Conservation (phyloP, 30 jellyfish, hydroid and myxozoan genomes). For the Nemopilema nomurai region DNA sequence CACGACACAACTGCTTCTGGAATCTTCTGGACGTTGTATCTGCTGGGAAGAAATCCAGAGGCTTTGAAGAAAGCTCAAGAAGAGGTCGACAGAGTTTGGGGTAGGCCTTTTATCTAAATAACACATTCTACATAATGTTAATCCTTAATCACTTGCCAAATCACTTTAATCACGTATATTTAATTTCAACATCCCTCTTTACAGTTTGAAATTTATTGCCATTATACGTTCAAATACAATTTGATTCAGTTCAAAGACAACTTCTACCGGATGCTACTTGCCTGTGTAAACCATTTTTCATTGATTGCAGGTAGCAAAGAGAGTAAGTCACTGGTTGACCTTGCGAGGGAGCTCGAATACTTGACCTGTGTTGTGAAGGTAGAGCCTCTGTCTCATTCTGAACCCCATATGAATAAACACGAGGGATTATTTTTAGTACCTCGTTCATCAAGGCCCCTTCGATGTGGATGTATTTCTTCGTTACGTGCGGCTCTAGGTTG, state of each 20-base stretch:
- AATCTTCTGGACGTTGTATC: slow-evolving; percentile 66
- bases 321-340: slow-evolving; percentile 19
- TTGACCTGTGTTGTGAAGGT: slow-evolving; percentile 52
- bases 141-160: neutral
- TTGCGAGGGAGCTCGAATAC: slow-evolving; percentile 37
- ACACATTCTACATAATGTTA: neutral
- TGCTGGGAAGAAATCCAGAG: slow-evolving; percentile 82
- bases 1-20: slow-evolving; percentile 96
- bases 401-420: no score
- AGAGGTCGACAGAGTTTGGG: slow-evolving; percentile 71
- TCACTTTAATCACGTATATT: no score
- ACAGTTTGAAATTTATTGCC: no score
- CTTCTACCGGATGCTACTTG: no score
- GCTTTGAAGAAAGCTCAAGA: slow-evolving; percentile 74
- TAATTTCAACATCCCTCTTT: no score
- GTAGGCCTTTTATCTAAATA: slow-evolving; percentile 14
- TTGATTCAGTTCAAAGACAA: no score
- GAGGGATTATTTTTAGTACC: no score
- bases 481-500: no score
- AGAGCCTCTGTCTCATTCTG: neutral
- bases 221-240: no score
- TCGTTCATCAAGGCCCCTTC: no score
- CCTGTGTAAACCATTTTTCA: no score
- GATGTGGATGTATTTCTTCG: no score
- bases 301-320: slow-evolving; percentile 17